Percentiles rank a stretch among this genome's conserved stretches.
These are phyloP conservation scores for Plebejus argus DNA, from an alignment of 2,888 invertebrate genomes.

Conservation along the genomic window DNA sequence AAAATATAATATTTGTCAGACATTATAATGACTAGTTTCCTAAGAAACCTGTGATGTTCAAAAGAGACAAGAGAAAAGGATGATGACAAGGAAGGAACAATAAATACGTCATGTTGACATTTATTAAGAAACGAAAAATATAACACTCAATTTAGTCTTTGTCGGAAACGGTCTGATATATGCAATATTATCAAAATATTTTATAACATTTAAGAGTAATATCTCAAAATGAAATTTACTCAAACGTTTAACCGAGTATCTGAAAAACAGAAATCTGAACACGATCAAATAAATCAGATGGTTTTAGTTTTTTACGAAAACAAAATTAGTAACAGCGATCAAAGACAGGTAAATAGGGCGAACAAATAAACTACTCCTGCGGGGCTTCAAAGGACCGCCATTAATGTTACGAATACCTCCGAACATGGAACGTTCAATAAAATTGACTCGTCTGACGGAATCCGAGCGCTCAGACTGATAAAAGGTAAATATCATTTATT, in stretches of 20 bases:
- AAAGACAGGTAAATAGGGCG: constrained; percentile 27
- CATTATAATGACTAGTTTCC: not conserved
- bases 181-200: not conserved
- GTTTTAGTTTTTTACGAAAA: constrained; percentile 7
- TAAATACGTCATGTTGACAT: too few relatives aligned
- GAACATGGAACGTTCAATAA: constrained; percentile 4
- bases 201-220: not conserved
- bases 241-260: not conserved
- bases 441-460: constrained; percentile 11
- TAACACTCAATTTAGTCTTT: not conserved
- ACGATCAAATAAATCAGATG: not conserved
- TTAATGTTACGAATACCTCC: constrained; percentile 24
- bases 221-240: not conserved
- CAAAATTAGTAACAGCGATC: constrained; percentile 28
- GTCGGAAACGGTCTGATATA: not conserved
- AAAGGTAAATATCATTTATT: constrained; percentile 13
- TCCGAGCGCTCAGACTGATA: not conserved
- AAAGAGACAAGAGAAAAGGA: not conserved
- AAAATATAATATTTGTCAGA: not conserved
- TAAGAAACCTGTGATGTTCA: not conserved
- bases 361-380: constrained; percentile 30
- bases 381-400: constrained; percentile 24
- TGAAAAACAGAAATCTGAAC: not conserved
- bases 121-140: not conserved
- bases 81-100: not conserved